Base-by-base conservation (phyloP, 1,140 invertebrate species). In the Aethina tumida region DNA sequence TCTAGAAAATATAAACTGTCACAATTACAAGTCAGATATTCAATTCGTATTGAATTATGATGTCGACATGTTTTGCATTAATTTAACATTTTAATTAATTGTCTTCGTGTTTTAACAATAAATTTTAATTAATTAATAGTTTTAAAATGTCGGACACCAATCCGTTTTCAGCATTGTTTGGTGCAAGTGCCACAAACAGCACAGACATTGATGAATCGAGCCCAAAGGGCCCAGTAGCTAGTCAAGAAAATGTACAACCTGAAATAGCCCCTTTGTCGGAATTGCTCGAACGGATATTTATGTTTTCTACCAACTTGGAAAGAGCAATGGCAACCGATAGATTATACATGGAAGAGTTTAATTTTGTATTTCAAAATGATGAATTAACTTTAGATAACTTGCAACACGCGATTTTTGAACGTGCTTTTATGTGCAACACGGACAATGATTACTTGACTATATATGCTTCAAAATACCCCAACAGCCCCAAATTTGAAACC, bases 391-490 rank as follows among this genome's bases (percentile, higher is more conserved):
- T 77, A 14, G 73, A 81, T 38, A 65, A 75, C 4, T 56, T 88
- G 7, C 81, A 84, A 35, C 74, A 85, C 58, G 82, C 76, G 1
- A 55, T 91, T 6, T 89, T 89, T 64, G 86, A 90, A 56, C 70
- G 86, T 45, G 54, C 90, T 8, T 66, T 90, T 49, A 57, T 87
- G 15, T 58, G 61, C 17, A 69, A 84, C 38, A 68, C 39, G 24
- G 44, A 46, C 7, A 42, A 44, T 38, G 37, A 20, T 9, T 41
- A 41, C 21, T 9, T 32, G 1, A 49, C 49, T 18, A 16, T 27
- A 10, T 45, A 50, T 40, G 40, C 40, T 0, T 36, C 42, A 10
- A n/a, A n/a, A n/a, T n/a, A n/a, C n/a, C n/a, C n/a, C n/a, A n/a
- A n/a, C n/a, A n/a, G n/a, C n/a, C n/a, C n/a, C n/a, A n/a, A n/a